A percentile compares a stretch with the other conserved stretches of the same genome.
These are phyloP conservation scores for Ophthalmotilapia sp. DNA, from an alignment of 2,113 vertebrate species.

Conservation along the genomic window DNA sequence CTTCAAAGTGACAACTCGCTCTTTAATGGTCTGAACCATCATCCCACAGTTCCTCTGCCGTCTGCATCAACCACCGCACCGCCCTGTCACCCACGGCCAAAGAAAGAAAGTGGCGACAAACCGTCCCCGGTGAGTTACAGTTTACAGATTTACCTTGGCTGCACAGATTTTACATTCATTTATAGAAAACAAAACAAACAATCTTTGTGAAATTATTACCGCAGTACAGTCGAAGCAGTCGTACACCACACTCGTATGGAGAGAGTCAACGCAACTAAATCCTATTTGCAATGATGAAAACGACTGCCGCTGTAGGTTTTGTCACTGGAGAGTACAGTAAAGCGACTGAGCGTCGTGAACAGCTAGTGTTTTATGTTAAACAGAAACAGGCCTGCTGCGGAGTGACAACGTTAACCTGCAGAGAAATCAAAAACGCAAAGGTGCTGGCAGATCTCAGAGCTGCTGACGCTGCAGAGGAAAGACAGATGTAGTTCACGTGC, in stretches of 20 bases:
- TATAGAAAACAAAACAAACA: not conserved
- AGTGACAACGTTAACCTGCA: not conserved
- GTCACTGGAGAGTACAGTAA: not conserved
- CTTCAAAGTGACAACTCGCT: not conserved
- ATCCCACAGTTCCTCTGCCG: not conserved
- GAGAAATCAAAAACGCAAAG: not conserved
- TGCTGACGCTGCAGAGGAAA: not conserved
- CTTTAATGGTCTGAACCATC: not conserved
- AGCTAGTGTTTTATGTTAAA: not conserved
- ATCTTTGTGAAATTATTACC: not conserved
- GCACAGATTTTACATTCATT: constrained; percentile 31
- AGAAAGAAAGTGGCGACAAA: not conserved
- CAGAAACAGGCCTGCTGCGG: not conserved
- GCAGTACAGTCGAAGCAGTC: not conserved
- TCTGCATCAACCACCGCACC: not conserved
- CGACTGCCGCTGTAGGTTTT: not conserved
- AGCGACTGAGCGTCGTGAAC: not conserved
- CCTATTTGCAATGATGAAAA: not conserved
- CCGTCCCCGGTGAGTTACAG: not conserved
- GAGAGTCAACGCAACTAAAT: not conserved
- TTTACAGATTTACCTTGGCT: not conserved
- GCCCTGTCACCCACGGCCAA: not conserved
- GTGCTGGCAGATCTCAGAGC: not conserved
- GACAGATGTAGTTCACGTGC: not conserved
- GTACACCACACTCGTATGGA: not conserved